Conservation (phyloP, 2,113 vertebrate species). For the Protobothrops flavoviridis region DNA sequence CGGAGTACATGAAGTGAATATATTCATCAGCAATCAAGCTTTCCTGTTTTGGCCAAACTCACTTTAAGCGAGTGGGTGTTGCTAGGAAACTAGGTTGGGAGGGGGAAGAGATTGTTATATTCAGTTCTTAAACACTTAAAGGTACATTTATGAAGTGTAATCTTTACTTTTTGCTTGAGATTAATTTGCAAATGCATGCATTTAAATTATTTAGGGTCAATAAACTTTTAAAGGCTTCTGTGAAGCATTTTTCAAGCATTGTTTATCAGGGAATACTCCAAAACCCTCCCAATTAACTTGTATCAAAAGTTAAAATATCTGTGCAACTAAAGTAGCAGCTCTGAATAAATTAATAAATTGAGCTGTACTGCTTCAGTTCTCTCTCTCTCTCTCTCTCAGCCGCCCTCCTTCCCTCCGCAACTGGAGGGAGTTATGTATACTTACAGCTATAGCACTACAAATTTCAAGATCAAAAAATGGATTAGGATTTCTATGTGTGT, state of each 20-base stretch:
- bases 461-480: not conserved
- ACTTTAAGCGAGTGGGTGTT: constrained; percentile 53
- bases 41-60: constrained; percentile 51
- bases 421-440: not conserved
- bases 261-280: constrained; percentile 50
- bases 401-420: not conserved
- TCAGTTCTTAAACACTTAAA: constrained; percentile 54
- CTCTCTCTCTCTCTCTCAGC: constrained; percentile 4
- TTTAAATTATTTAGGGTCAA: constrained; percentile 59
- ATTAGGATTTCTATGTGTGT: not conserved
- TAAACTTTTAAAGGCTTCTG: constrained; percentile 62
- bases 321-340: constrained; percentile 61
- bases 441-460: constrained; percentile 38
- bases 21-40: constrained; percentile 32
- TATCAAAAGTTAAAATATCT: constrained; percentile 64
- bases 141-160: constrained; percentile 50
- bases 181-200: constrained; percentile 61
- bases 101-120: constrained; percentile 42
- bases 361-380: constrained; percentile 41
- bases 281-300: constrained; percentile 59
- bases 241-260: constrained; percentile 34
- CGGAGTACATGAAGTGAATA: not conserved
- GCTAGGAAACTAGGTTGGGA: constrained; percentile 65
- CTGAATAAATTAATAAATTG: constrained; percentile 70
- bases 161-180: constrained; percentile 51